A percentile compares a stretch with the other conserved stretches of the same genome.
Evolutionary conservation across 2,888 invertebrate genomes (phyloP).

Genomic region (Acleris cristana): DNA sequence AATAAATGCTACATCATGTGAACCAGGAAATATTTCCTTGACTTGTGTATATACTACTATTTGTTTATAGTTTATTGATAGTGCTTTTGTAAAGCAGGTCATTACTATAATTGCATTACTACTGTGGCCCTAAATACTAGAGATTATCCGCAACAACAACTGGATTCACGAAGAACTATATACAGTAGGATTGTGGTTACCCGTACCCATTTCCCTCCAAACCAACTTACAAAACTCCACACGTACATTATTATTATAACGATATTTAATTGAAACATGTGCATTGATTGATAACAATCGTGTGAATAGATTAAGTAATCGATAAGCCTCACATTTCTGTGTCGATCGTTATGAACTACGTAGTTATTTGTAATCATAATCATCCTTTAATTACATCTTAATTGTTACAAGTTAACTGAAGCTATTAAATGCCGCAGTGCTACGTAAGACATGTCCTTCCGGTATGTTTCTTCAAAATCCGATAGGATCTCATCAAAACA

Average conservation of each 20-base stretch:
- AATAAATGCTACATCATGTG: constrained; percentile 2
- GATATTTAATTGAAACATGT: background rate
- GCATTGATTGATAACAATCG: background rate
- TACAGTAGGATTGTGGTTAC: too few relatives aligned
- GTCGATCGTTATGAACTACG: constrained; percentile 4
- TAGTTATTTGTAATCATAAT: background rate
- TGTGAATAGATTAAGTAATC: background rate
- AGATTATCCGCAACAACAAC: too few relatives aligned
- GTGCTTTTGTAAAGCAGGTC: background rate
- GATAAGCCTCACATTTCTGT: constrained; percentile 18
- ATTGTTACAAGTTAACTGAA: constrained; percentile 8
- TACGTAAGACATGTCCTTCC: constrained; percentile 6
- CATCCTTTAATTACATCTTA: constrained; percentile 18
- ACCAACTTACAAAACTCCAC: too few relatives aligned
- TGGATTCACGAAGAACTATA: too few relatives aligned
- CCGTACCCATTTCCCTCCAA: too few relatives aligned
- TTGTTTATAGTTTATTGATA: background rate
- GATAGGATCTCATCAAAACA: background rate
- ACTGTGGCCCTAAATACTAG: too few relatives aligned
- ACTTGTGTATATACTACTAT: background rate
- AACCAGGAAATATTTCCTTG: constrained; percentile 5
- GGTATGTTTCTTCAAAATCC: constrained; percentile 2
- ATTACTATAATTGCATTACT: constrained; percentile 10
- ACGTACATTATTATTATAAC: too few relatives aligned
- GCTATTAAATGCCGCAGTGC: constrained; percentile 6